Evolutionary conservation across 2,113 vertebrate genomes (phyloP).

Genomic region (Heterochromis multidens): DNA sequence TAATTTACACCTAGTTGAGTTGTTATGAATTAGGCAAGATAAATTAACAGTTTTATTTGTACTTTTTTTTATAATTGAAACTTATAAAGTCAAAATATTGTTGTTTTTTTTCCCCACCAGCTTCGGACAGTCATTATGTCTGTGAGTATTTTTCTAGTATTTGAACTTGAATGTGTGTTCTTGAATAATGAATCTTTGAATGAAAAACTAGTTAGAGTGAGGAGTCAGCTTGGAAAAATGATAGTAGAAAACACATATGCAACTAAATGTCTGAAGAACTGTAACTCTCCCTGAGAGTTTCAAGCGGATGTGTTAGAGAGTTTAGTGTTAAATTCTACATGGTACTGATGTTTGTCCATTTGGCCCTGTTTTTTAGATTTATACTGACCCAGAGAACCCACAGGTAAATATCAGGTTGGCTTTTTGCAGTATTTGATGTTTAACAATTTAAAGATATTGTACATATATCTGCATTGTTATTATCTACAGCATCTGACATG

Average conservation of each 20-base stretch:
- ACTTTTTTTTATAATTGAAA: not conserved
- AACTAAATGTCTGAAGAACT: not conserved
- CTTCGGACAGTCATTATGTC: constrained; percentile 86
- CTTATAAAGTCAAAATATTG: not conserved
- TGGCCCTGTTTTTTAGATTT: constrained; percentile 76
- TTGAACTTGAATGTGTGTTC: not conserved
- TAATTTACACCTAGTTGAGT: not conserved
- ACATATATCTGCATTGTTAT: not conserved
- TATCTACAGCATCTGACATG: not conserved
- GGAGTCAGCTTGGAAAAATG: not conserved
- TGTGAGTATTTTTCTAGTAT: constrained; percentile 81
- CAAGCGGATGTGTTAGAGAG: not conserved
- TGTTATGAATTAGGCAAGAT: not conserved
- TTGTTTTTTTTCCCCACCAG: constrained; percentile 68
- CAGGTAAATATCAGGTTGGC: constrained; percentile 71
- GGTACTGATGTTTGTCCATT: not conserved
- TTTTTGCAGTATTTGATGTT: not conserved
- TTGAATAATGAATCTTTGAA: not conserved
- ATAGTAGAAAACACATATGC: not conserved
- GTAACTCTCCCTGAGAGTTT: not conserved
- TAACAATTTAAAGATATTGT: not conserved
- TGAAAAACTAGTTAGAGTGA: not conserved
- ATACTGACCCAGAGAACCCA: constrained; percentile 83
- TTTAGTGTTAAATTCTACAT: not conserved
- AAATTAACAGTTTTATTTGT: not conserved